phyloP scores from a whole-genome alignment of 2,888 invertebrate genomes.

The Venustoraphidia nigricollis region DNA sequence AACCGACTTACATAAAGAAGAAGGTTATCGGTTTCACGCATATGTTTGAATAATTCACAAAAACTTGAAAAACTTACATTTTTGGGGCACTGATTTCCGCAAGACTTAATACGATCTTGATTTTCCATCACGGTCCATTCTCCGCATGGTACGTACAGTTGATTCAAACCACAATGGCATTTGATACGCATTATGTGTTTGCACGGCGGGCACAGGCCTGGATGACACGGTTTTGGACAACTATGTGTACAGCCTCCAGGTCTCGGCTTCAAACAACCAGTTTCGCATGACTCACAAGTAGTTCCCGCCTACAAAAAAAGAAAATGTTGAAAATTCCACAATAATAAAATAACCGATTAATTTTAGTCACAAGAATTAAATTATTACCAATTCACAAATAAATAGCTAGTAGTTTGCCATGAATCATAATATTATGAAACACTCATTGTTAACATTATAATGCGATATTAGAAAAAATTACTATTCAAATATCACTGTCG shows the following conservation, averaged over 20 bases:
- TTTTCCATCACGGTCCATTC: conserved; percentile 39
- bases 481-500: no score
- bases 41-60: neutral
- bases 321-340: conserved; percentile 4
- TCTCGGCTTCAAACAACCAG: conserved; percentile 44
- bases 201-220: conserved; percentile 62
- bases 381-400: no score
- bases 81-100: conserved; percentile 77
- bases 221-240: conserved; percentile 57
- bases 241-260: conserved; percentile 60
- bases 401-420: no score
- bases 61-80: conserved; percentile 34
- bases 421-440: no score
- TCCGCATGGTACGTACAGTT: conserved; percentile 57
- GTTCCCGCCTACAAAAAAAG: conserved; percentile 22
- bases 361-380: neutral
- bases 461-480: no score
- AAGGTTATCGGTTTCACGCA: neutral
- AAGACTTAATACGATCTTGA: conserved; percentile 33
- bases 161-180: conserved; percentile 72
- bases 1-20: neutral
- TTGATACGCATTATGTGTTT: conserved; percentile 46
- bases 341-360: neutral
- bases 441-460: no score
- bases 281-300: conserved; percentile 40